Conservation (phyloP, 2,113 vertebrate species). For the Turnix velox region DNA sequence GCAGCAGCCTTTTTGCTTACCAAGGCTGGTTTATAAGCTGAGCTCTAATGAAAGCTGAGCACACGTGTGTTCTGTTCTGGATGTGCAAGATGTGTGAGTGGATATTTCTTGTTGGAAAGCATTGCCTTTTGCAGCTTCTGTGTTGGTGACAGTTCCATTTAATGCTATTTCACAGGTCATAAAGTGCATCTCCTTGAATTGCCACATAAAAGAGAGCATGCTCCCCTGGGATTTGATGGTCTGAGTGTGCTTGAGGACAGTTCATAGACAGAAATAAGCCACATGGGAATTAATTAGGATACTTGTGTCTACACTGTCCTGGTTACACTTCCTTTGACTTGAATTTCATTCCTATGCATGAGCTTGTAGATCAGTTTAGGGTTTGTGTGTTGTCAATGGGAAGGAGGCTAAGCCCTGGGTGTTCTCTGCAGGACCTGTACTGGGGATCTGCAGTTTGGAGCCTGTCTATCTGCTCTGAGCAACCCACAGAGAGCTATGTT, state of each 20-base stretch:
- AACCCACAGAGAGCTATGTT: fast-evolving
- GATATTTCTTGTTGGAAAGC: background rate
- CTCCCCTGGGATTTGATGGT: background rate
- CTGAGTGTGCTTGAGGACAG: too few relatives aligned
- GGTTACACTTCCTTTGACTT: background rate
- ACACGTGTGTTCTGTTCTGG: background rate
- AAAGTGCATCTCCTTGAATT: background rate
- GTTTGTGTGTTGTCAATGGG: background rate
- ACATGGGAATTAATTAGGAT: background rate
- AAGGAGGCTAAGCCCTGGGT: background rate
- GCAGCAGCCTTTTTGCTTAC: background rate
- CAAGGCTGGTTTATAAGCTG: background rate
- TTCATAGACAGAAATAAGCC: background rate
- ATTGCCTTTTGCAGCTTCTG: background rate
- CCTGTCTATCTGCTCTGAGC: background rate
- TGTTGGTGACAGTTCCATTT: background rate
- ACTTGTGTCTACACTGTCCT: background rate
- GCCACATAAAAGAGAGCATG: background rate
- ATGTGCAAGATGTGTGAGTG: background rate
- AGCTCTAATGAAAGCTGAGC: background rate
- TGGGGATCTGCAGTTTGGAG: background rate
- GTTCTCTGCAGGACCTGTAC: background rate
- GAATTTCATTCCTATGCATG: background rate
- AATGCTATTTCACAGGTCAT: background rate
- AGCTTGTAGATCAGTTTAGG: background rate